phyloP scores from a whole-genome alignment of 2,797 vertebrate genomes.

The Allobates femoralis region DNA sequence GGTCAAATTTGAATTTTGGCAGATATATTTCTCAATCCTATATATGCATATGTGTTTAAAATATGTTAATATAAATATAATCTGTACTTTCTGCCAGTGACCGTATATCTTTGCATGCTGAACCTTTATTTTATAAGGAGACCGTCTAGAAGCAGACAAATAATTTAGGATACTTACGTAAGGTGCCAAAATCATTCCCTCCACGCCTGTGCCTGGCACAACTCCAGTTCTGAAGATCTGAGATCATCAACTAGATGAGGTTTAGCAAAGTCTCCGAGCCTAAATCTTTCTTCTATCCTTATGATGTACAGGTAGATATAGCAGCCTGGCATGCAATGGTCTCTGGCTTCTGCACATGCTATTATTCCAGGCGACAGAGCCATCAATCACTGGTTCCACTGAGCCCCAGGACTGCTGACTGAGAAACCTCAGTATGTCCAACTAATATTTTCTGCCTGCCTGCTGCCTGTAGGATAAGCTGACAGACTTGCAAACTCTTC shows the following conservation, averaged over 20 bases:
- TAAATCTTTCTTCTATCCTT: constrained; percentile 17
- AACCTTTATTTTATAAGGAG: constrained; percentile 5
- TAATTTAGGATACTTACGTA: constrained; percentile 3
- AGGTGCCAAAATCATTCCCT: constrained; percentile 4
- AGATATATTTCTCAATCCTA: too few relatives aligned
- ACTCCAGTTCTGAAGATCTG: not conserved
- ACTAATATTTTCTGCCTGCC: constrained; percentile 54
- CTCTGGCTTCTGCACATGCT: constrained; percentile 33
- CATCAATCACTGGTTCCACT: constrained; percentile 47
- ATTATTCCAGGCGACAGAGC: constrained; percentile 42
- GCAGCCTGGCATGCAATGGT: not conserved
- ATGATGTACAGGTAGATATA: constrained; percentile 41
- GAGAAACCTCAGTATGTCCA: constrained; percentile 41
- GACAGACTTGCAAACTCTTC: constrained; percentile 43
- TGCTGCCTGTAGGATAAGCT: constrained; percentile 51
- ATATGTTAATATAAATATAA: too few relatives aligned
- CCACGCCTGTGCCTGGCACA: not conserved
- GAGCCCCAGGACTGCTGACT: constrained; percentile 57
- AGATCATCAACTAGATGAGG: constrained; percentile 29
- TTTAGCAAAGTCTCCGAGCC: constrained; percentile 26
- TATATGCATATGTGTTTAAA: too few relatives aligned
- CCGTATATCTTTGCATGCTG: not conserved
- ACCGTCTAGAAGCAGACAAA: not conserved
- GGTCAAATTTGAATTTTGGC: too few relatives aligned
- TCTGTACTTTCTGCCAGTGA: too few relatives aligned